A percentile compares a stretch with the other conserved stretches of the same genome.
Conservation (phyloP, 2,113 vertebrate genomes). For the Sinocyclocheilus anshuiensis region DNA sequence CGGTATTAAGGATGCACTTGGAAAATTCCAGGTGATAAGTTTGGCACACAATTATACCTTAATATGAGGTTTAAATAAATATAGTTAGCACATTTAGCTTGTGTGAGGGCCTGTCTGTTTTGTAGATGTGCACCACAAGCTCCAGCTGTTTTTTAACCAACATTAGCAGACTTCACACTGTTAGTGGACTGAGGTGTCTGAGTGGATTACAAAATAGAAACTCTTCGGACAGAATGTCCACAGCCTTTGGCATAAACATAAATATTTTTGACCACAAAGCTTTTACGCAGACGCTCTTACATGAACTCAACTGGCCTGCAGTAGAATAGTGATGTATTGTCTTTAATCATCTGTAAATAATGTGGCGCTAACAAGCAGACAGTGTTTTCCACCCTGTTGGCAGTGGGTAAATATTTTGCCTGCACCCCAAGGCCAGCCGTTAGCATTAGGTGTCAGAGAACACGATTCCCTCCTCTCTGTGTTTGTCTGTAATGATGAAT, state of each 20-base stretch:
- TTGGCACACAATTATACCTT: background rate
- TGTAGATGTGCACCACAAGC: background rate
- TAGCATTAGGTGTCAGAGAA: slow-evolving; percentile 21
- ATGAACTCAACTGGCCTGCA: background rate
- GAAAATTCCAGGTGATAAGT: background rate
- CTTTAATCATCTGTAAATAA: slow-evolving; percentile 34
- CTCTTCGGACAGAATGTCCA: background rate
- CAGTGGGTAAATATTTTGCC: slow-evolving; percentile 31
- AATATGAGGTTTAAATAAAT: background rate
- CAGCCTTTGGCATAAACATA: slow-evolving; percentile 9
- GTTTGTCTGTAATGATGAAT: slow-evolving; percentile 28
- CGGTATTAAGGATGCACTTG: background rate
- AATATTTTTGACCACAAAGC: slow-evolving; percentile 21
- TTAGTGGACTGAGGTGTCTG: background rate
- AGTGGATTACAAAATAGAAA: slow-evolving; percentile 3
- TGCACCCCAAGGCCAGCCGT: background rate
- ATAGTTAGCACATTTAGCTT: background rate
- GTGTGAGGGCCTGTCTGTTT: background rate
- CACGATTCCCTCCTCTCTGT: slow-evolving; percentile 1
- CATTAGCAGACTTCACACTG: background rate
- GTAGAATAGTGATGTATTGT: slow-evolving; percentile 10
- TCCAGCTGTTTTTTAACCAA: background rate
- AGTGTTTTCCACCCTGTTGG: slow-evolving; percentile 27
- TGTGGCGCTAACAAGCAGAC: slow-evolving; percentile 26
- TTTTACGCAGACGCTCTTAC: background rate